Evolutionary conservation across 2,797 vertebrate genomes (phyloP).

Genomic region (Sebastes oblongus): DNA sequence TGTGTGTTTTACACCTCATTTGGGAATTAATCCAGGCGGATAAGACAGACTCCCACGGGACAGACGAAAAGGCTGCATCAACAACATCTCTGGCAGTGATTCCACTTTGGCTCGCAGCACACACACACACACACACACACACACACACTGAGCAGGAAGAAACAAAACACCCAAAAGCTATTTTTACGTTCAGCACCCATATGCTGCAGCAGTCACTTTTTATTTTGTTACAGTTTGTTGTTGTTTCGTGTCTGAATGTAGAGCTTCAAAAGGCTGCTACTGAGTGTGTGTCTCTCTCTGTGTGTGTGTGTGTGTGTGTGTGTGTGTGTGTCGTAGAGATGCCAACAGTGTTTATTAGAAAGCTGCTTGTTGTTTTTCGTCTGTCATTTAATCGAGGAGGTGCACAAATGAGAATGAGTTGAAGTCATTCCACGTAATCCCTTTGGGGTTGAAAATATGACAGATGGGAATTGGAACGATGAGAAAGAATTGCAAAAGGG

Average conservation of each 20-base stretch:
- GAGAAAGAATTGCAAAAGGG: not conserved
- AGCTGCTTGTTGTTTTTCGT: slow-evolving; percentile 16
- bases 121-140: not conserved
- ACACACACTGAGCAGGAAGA: not conserved
- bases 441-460: slow-evolving; percentile 10
- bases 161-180: slow-evolving; percentile 22
- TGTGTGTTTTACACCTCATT: slow-evolving; percentile 36
- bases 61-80: slow-evolving; percentile 28
- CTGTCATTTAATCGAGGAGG: slow-evolving; percentile 16
- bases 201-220: slow-evolving; percentile 37
- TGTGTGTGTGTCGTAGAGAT: not conserved
- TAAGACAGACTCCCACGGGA: slow-evolving; percentile 26
- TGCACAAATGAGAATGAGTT: slow-evolving; percentile 12
- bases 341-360: slow-evolving; percentile 13
- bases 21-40: slow-evolving; percentile 27
- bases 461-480: slow-evolving; percentile 11
- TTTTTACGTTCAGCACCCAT: slow-evolving; percentile 44
- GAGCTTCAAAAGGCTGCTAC: slow-evolving; percentile 22
- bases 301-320: not conserved
- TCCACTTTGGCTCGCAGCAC: slow-evolving; percentile 26
- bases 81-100: slow-evolving; percentile 44
- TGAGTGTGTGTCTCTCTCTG: not conserved
- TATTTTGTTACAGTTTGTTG: slow-evolving; percentile 9
- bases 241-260: slow-evolving; percentile 18
- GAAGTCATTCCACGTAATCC: slow-evolving; percentile 20